Base-by-base conservation (phyloP, 2,797 vertebrate species). In the Falco biarmicus region DNA sequence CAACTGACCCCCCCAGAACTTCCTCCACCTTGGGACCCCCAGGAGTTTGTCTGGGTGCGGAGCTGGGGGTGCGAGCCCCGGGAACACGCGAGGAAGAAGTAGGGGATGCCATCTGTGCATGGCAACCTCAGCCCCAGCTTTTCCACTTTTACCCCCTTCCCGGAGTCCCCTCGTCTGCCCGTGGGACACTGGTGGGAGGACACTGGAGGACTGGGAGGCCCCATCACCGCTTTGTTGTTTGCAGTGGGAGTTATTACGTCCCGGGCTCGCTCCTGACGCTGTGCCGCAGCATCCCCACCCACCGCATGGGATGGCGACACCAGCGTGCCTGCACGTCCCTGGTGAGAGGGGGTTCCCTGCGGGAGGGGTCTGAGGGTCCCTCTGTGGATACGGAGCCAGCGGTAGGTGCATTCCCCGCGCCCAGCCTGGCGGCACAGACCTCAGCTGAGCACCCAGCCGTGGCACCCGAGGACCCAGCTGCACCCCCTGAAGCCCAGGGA, bases 171-270 rank as follows among this genome's bases (percentile, higher is more conserved):
- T 45, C 14, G 0, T 8, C 0, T 4, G 10, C 50, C 34, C 24
- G 5, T 39, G 0, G 57, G 22, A 39, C 77, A 15, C 5, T 1
- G 2, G 29, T 20, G 32, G 39, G 81, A 74, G 56, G 39, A 39
- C 39, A 39, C 39, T 56, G 24, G 21, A 56, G 41, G 15, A 24
- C 53, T 12, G 54, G 76, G 51, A 20, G 59, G 16, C 65, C 43
- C 74, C 1, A 0, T 0, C 9, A 14, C 20, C 5, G 1, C 29
- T 32, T 10, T 0, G 0, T 0, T 18, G 56, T 5, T 21, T 20
- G 45, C 22, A 8, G 5, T 0, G 26, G 53, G 39, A 10, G 12
- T 26, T 17, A 14, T 5, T 57, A 21, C 29, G 32, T 19, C 48
- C 37, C 22, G 3, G 31, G 10, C 45, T 78, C 1, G 0, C 3